Conservation (phyloP, 2,797 vertebrate species). For the Anabacerthia variegaticeps region DNA sequence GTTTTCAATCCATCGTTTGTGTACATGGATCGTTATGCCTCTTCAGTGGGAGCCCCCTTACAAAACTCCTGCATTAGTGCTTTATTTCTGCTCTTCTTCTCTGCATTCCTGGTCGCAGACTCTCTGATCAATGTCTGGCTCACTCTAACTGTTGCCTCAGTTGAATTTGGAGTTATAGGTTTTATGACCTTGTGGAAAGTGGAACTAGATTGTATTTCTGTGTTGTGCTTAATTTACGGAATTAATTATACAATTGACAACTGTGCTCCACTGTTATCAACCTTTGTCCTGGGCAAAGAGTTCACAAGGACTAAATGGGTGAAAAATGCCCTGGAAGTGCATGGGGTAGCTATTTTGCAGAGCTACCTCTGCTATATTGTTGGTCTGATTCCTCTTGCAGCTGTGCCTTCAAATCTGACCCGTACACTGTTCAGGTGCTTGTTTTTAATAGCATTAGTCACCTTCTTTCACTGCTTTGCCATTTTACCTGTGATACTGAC, state of each 20-base stretch:
- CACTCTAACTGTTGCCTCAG: constrained; percentile 92
- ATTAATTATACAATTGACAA: constrained; percentile 96
- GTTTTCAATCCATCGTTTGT: constrained; percentile 99
- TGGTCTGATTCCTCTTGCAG: constrained; percentile 92
- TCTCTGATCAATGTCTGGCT: constrained; percentile 96
- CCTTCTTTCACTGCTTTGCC: constrained; percentile 96
- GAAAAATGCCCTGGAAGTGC: constrained; percentile 92
- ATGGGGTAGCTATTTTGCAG: constrained; percentile 95
- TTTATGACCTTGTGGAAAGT: constrained; percentile 99
- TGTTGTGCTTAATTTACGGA: constrained; percentile 95
- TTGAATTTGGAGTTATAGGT: constrained; percentile 96
- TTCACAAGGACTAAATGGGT: constrained; percentile 98
- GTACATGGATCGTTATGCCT: constrained; percentile 95
- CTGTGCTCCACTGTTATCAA: constrained; percentile 93
- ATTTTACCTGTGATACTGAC: constrained; percentile 98
- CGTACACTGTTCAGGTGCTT: constrained; percentile 98
- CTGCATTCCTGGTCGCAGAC: constrained; percentile 93
- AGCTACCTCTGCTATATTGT: constrained; percentile 94
- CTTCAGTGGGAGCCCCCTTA: constrained; percentile 92
- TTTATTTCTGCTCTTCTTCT: constrained; percentile 96
- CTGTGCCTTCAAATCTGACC: constrained; percentile 96
- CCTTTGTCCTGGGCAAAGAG: constrained; percentile 93
- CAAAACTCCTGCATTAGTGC: constrained; percentile 97
- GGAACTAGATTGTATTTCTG: constrained; percentile 95
- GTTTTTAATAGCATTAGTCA: constrained; percentile 95